Base-by-base conservation (phyloP, 2,113 vertebrate genomes). In the Petromus typicus region DNA sequence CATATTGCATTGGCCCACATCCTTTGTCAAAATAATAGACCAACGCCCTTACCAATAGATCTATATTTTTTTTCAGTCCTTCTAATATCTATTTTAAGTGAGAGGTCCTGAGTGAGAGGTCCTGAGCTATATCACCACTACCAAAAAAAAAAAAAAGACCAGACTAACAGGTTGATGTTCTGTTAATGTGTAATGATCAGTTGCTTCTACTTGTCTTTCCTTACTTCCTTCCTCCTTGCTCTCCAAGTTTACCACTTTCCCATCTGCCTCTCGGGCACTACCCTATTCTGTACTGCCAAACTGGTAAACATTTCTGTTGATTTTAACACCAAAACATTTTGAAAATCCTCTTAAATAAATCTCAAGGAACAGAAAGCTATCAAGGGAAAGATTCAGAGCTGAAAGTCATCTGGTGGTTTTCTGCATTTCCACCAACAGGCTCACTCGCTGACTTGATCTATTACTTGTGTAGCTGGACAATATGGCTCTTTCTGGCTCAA, bases 1-100 rank as follows among this genome's bases (percentile, higher is more conserved):
- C 18, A 91, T 18, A 40, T 9, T 67, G 22, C 7, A 51, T 59
- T 76, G 30, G 17, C 88, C 78, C 73, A 90, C 17, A 61, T 32
- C n/a, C 54, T 56, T 89, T 81, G 30, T 63, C 34, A 91, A 79
- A 93, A 63, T 92, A 88, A 81, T n/a, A 73, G 30, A 93, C 20
- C 3, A 9, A 73, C 69, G 75, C 51, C 76, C 78, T 93, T 81
- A 90, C 37, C 54, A 79, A 48, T 0, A 20, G 27, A 11, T n/a
- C 57, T 69, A 4, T 59, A 59, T 87, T 69, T 83, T 76, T 67
- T 66, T 84, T 48, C n/a, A 83, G 67, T 16, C 30, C 54, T 83
- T 83, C 16, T 69, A 64, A 51, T 7, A 40, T 3, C 48, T 76
- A 32, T 48, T 48, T 64, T 25, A 83, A 56, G 54, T 56, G 54